phyloP scores from a whole-genome alignment of 2,113 vertebrate species.

The Trogon melanurus region DNA sequence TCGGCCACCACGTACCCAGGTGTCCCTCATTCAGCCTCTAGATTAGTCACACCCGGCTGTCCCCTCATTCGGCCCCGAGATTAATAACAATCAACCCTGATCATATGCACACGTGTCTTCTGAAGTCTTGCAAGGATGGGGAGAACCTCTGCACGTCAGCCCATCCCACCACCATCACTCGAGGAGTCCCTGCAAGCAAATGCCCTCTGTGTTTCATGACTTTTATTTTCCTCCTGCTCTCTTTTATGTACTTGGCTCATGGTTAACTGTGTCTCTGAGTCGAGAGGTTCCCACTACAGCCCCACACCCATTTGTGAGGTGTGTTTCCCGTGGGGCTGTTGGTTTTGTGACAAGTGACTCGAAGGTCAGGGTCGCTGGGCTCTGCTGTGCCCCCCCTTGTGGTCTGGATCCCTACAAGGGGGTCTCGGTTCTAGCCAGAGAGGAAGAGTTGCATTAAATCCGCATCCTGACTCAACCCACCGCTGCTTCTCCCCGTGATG shows the following conservation, averaged over 20 bases:
- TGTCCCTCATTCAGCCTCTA: no score
- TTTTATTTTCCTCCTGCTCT: background rate
- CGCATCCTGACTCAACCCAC: conserved; percentile 1
- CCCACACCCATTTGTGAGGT: background rate
- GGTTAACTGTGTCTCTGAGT: background rate
- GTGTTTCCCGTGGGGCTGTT: background rate
- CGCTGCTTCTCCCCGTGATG: background rate
- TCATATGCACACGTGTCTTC: accelerated
- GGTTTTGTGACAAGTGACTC: background rate
- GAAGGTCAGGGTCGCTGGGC: accelerated
- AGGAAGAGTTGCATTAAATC: conserved; percentile 19
- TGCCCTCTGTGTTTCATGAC: background rate
- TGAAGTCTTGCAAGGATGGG: background rate
- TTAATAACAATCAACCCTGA: background rate
- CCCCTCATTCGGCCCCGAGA: background rate
- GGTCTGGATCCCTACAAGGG: background rate
- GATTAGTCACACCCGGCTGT: background rate
- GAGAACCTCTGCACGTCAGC: background rate
- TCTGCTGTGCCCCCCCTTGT: accelerated
- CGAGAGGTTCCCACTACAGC: background rate
- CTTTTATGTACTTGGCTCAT: background rate
- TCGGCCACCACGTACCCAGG: accelerated
- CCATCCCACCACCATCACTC: background rate
- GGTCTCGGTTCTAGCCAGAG: background rate
- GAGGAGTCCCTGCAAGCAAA: background rate